Base-by-base conservation (phyloP, 2,113 vertebrate genomes). In the Pseudois nayaur region DNA sequence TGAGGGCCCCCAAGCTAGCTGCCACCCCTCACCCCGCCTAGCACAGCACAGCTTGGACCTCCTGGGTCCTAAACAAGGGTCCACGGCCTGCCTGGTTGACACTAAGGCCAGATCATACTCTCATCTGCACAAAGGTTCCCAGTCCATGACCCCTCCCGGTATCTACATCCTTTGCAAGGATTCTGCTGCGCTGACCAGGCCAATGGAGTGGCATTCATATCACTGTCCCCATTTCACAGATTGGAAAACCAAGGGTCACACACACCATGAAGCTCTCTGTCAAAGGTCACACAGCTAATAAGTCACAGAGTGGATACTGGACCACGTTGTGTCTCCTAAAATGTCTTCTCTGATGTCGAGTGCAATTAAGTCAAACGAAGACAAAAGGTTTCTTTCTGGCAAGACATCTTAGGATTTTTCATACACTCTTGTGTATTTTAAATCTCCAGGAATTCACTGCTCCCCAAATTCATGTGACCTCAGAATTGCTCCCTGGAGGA, bases 61-160 rank as follows among this genome's bases (percentile, higher is more conserved):
- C 67, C n/a, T n/a, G 27, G 17, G 12, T n/a, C 27, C 71, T 33
- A 85, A 15, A 43, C 79, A 81, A 79, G 33, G 40, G n/a, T 31
- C 86, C 27, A 23, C 0, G 10, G 43, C 59, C 3, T 12, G 55
- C n/a, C 64, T 3, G 25, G 36, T 21, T 12, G 43, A 50, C 2
- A 6, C 16, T 5, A 52, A 50, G 33, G 25, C 14, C 67, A 12
- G 36, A 16, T 40, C 85, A 74, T 57, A 92, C 10, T 5, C 15
- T 15, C 52, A 2, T 60, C 50, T 27, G 40, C 27, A 87, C 48
- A 79, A 55, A 59, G 3, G 7, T 9, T n/a, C 54, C 29, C 54
- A 5, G 5, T 7, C 5, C 40, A 10, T 19, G 81, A 50, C 60
- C 15, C 54, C n/a, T 64, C 57, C 48, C 25, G 0, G 60, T 11